Conservation (phyloP, 2,113 vertebrate genomes). For the Lycaon pictus region DNA sequence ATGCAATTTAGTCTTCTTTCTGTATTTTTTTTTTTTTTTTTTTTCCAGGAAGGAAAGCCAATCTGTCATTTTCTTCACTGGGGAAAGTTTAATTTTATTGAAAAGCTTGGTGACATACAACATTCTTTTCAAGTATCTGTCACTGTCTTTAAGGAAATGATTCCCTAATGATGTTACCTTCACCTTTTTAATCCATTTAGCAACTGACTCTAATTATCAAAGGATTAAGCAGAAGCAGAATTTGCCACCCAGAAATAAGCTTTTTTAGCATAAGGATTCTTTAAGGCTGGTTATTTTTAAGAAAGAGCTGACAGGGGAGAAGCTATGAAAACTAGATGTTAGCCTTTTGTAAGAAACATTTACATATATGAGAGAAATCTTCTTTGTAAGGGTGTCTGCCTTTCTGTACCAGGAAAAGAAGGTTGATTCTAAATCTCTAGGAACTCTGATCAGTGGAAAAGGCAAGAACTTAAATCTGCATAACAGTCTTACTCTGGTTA, state of each 20-base stretch:
- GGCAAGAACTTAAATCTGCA: background rate
- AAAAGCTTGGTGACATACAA: background rate
- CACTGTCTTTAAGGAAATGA: background rate
- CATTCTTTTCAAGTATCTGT: constrained; percentile 35
- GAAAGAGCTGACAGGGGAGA: background rate
- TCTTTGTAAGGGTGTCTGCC: background rate
- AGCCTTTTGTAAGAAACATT: background rate
- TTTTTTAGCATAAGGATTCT: background rate
- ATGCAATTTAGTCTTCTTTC: background rate
- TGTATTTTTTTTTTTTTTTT: background rate
- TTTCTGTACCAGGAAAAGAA: background rate
- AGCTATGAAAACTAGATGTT: background rate
- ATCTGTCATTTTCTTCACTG: constrained; percentile 17
- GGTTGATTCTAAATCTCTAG: background rate
- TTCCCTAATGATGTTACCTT: background rate
- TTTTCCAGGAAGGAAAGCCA: background rate
- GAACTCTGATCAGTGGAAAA: background rate
- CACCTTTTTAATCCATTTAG: background rate
- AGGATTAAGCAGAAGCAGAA: background rate
- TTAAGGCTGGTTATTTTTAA: background rate
- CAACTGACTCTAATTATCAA: background rate
- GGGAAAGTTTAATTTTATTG: constrained; percentile 22
- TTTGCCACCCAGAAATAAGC: background rate
- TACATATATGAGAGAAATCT: background rate
- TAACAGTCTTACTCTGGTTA: background rate